These are phyloP conservation scores for Brachyrhaphis roseni DNA, from an alignment of 2,797 vertebrate genomes.

Conservation along the genomic window DNA sequence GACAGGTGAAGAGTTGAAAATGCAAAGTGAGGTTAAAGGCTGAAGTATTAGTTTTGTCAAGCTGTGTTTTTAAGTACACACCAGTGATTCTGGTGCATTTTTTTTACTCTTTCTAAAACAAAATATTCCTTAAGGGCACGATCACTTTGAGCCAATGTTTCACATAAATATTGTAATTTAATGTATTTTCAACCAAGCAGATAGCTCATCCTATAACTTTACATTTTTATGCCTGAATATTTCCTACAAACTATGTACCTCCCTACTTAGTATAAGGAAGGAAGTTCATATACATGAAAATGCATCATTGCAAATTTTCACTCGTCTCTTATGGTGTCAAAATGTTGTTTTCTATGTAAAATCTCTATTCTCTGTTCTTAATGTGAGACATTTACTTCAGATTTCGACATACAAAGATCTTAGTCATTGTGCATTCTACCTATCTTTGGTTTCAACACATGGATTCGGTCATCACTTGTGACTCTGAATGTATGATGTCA, in stretches of 20 bases:
- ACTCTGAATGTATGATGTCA: neutral
- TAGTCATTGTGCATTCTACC: neutral
- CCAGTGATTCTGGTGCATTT: neutral
- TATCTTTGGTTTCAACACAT: neutral
- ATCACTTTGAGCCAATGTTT: neutral
- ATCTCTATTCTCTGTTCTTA: neutral
- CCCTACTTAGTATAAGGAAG: neutral
- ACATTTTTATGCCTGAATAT: neutral
- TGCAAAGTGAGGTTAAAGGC: conserved; percentile 32
- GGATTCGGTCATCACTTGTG: neutral
- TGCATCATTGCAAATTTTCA: neutral
- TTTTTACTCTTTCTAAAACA: neutral
- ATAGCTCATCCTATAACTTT: neutral
- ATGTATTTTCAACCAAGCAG: neutral
- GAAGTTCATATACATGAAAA: neutral
- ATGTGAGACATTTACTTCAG: neutral
- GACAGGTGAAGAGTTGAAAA: conserved; percentile 17
- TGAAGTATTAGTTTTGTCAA: neutral
- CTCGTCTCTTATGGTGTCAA: neutral
- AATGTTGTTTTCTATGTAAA: neutral
- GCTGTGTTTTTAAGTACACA: neutral
- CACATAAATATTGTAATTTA: neutral
- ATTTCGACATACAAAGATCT: neutral
- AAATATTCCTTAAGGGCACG: neutral
- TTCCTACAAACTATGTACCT: neutral